Conservation (phyloP, 2,888 invertebrate species). For the Megastigmus dorsalis region DNA sequence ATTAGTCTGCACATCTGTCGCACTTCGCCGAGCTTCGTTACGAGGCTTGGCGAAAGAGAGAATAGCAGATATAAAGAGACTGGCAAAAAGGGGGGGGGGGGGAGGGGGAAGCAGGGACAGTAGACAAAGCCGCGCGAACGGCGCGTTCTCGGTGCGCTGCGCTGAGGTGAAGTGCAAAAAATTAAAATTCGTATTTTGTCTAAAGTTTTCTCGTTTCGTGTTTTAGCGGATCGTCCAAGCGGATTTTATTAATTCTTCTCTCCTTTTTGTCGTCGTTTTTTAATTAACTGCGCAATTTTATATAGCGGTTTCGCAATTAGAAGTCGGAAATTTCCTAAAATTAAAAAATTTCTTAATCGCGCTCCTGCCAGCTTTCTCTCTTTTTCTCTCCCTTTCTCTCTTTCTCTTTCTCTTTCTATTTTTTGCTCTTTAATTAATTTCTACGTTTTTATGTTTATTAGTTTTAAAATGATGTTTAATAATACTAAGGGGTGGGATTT, state of each 20-base stretch:
- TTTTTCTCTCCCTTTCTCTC: no score
- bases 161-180: slow-evolving; percentile 33
- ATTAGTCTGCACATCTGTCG: slow-evolving; percentile 69
- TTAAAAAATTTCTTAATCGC: no score
- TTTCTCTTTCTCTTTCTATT: no score
- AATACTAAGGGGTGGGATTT: no score
- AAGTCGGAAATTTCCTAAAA: neutral
- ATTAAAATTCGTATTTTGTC: slow-evolving; percentile 44
- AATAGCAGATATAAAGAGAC: neutral
- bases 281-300: slow-evolving; percentile 11
- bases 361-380: no score
- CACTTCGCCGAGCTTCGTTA: slow-evolving; percentile 27
- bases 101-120: neutral
- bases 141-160: no score
- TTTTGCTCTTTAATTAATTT: neutral
- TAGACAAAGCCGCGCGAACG: neutral
- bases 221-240: neutral
- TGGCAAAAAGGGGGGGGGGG: neutral
- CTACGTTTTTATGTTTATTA: no score
- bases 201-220: slow-evolving; percentile 35
- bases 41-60: neutral
- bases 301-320: neutral
- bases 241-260: slow-evolving; percentile 30
- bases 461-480: no score
- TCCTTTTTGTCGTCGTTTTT: no score